Conservation (phyloP, 2,888 invertebrate genomes). For the Drosophila phalerata region DNA sequence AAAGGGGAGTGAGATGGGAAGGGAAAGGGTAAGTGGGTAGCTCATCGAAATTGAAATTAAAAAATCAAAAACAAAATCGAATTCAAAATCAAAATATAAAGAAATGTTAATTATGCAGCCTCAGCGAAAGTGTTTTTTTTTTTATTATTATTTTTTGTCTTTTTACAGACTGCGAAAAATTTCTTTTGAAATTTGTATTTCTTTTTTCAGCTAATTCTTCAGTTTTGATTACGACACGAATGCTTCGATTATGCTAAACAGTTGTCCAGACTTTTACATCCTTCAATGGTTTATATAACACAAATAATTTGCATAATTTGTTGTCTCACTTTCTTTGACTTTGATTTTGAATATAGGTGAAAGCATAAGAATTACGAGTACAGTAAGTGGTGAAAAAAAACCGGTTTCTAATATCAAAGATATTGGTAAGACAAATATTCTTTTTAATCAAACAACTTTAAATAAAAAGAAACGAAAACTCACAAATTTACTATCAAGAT, state of each 20-base stretch:
- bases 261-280: conserved; percentile 55
- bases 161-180: conserved; percentile 49
- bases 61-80: conserved; percentile 36
- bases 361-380: conserved; percentile 18
- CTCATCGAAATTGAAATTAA: conserved; percentile 31
- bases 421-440: not conserved
- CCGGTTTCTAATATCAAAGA: not conserved
- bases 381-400: not conserved
- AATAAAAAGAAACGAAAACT: not conserved
- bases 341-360: conserved; percentile 21
- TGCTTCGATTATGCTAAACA: conserved; percentile 65
- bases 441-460: not conserved
- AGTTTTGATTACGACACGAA: conserved; percentile 62
- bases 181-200: conserved; percentile 35
- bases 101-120: conserved; percentile 68
- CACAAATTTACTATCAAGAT: not conserved
- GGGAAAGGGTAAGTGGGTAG: not conserved
- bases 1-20: not conserved
- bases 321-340: conserved; percentile 36
- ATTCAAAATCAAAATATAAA: conserved; percentile 29
- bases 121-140: conserved; percentile 63
- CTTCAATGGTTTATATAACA: conserved; percentile 70
- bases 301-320: conserved; percentile 66
- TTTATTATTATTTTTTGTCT: conserved; percentile 6
- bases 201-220: conserved; percentile 25